Conservation (phyloP, 2,797 vertebrate species). For the Molossus molossus region DNA sequence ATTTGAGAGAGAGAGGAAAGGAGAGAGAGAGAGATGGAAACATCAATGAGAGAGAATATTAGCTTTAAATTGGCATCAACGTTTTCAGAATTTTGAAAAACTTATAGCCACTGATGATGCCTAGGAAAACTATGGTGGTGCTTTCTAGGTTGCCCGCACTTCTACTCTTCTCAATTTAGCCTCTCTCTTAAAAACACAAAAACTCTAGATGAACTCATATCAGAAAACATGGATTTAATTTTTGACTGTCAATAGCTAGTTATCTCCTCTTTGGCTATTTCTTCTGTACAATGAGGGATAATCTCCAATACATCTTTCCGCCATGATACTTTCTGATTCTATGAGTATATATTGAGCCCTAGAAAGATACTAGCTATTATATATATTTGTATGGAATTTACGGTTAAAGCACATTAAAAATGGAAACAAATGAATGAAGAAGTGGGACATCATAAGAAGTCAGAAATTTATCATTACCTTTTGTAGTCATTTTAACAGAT, state of each 20-base stretch:
- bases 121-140: background rate
- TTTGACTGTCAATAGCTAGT: background rate
- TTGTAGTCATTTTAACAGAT: slow-evolving; percentile 57
- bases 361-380: background rate
- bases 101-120: background rate
- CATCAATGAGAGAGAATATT: no score
- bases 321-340: background rate
- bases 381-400: slow-evolving; percentile 8
- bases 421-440: background rate
- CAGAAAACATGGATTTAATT: background rate
- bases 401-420: slow-evolving; percentile 25
- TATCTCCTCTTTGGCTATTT: background rate
- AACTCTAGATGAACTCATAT: background rate
- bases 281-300: background rate
- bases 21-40: no score
- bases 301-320: background rate
- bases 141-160: slow-evolving; percentile 1
- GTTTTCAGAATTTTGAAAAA: slow-evolving; percentile 42
- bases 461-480: background rate
- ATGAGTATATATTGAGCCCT: background rate
- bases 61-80: background rate
- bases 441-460: background rate
- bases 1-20: no score
- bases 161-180: background rate
- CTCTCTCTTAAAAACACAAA: background rate